Percentiles rank a stretch among this genome's conserved stretches.
These are phyloP conservation scores for Heliornis fulica DNA, from an alignment of 2,113 vertebrate genomes.

Conservation along the genomic window DNA sequence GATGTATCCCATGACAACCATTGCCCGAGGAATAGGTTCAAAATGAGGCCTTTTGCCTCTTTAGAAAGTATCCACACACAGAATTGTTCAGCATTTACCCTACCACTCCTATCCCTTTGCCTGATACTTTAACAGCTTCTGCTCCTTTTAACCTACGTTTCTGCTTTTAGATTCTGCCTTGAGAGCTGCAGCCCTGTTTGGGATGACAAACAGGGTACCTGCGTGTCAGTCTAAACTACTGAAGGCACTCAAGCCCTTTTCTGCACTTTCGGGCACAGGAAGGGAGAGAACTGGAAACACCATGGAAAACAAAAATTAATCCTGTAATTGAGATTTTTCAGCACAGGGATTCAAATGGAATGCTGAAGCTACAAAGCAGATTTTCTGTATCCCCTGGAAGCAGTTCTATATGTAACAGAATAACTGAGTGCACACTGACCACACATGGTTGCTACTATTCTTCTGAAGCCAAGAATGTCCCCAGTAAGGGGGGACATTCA, in stretches of 20 bases:
- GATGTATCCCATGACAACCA: not conserved
- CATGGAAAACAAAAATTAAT: not conserved
- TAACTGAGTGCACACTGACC: not conserved
- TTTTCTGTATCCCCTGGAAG: not conserved
- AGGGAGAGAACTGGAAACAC: not conserved
- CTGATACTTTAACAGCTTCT: not conserved
- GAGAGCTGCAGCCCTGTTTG: not conserved
- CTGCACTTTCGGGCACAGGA: not conserved
- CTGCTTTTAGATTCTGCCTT: not conserved
- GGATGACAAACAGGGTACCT: not conserved
- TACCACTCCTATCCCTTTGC: not conserved
- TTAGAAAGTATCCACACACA: not conserved
- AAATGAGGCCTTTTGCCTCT: not conserved
- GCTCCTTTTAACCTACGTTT: not conserved
- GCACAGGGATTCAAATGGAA: not conserved
- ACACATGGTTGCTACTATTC: not conserved
- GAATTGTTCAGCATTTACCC: not conserved
- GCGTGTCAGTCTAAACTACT: not conserved
- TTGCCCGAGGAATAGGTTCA: not conserved
- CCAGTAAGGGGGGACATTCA: too few species aligned
- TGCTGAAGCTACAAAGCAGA: not conserved
- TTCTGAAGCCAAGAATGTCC: not conserved
- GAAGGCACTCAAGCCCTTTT: not conserved
- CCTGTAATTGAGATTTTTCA: not conserved
- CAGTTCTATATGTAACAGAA: not conserved